phyloP scores from a whole-genome alignment of 2,113 vertebrate species.

The Rhabdomys dilectus region DNA sequence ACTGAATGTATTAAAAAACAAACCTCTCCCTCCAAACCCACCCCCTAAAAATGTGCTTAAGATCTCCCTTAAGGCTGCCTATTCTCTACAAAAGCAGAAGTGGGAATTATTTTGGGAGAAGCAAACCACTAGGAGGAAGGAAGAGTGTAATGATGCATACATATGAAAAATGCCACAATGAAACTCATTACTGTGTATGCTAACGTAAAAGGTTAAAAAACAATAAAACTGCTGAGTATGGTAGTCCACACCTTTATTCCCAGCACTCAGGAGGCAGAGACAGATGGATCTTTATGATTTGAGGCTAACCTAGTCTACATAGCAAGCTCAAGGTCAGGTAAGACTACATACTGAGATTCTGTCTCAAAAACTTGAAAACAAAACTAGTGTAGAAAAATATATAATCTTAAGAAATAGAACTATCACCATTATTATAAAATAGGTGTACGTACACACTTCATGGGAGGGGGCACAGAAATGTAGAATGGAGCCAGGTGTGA shows the following conservation, averaged over 20 bases:
- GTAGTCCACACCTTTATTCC: neutral
- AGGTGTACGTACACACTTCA: neutral
- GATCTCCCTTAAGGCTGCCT: conserved; percentile 34
- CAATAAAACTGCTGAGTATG: neutral
- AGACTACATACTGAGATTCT: neutral
- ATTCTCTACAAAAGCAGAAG: conserved; percentile 24
- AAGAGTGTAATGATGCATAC: neutral
- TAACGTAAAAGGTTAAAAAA: neutral
- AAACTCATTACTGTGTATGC: neutral
- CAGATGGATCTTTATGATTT: neutral
- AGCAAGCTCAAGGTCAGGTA: neutral
- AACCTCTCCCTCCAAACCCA: no score
- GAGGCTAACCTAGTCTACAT: neutral
- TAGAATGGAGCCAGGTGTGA: conserved; percentile 12
- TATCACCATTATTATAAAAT: neutral
- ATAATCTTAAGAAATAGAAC: conserved; percentile 45
- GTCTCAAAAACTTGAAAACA: neutral
- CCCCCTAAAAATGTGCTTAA: conserved; percentile 32
- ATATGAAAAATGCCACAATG: neutral
- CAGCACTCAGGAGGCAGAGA: neutral
- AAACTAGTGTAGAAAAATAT: neutral
- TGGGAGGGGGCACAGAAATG: neutral
- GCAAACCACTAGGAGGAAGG: neutral
- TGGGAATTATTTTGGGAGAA: neutral
- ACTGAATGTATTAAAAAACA: conserved; percentile 34